Evolutionary conservation across 2,888 invertebrate species (phyloP).

Genomic region (Napeogenes sylphis): DNA sequence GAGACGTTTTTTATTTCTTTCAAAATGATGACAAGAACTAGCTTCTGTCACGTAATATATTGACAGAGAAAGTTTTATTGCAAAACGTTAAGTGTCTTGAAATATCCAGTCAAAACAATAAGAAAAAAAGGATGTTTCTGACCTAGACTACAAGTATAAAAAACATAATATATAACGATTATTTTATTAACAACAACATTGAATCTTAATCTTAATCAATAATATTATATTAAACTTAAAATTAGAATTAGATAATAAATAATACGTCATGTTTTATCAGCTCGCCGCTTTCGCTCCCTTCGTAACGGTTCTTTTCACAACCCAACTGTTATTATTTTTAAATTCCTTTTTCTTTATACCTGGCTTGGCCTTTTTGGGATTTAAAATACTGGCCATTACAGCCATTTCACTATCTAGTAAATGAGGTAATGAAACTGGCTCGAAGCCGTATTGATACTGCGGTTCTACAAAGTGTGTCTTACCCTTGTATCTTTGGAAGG

Average conservation of each 20-base stretch:
- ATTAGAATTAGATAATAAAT: slow-evolving; percentile 44
- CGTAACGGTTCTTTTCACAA: slow-evolving; percentile 66
- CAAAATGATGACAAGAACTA: slow-evolving; percentile 41
- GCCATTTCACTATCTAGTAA: slow-evolving; percentile 65
- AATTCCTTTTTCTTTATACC: slow-evolving; percentile 65
- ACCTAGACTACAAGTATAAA: neutral
- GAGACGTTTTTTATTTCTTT: slow-evolving; percentile 45
- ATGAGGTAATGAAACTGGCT: slow-evolving; percentile 59
- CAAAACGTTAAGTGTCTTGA: slow-evolving; percentile 37
- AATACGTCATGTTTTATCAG: slow-evolving; percentile 53
- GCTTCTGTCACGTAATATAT: slow-evolving; percentile 63
- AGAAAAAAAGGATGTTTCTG: slow-evolving; percentile 7
- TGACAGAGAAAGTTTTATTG: slow-evolving; percentile 64
- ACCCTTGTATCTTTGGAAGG: slow-evolving; percentile 46
- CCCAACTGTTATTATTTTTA: slow-evolving; percentile 64
- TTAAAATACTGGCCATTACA: slow-evolving; percentile 64
- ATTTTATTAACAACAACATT: slow-evolving; percentile 12
- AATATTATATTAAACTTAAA: slow-evolving; percentile 37
- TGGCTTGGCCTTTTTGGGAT: slow-evolving; percentile 62
- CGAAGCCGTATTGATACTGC: slow-evolving; percentile 72
- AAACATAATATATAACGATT: slow-evolving; percentile 9
- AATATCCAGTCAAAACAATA: slow-evolving; percentile 5
- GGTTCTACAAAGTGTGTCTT: slow-evolving; percentile 68
- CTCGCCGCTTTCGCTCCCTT: slow-evolving; percentile 57
- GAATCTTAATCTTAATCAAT: slow-evolving; percentile 29